phyloP scores from a whole-genome alignment of 1,140 invertebrate genomes.

The Tetragnatha versicolor region DNA sequence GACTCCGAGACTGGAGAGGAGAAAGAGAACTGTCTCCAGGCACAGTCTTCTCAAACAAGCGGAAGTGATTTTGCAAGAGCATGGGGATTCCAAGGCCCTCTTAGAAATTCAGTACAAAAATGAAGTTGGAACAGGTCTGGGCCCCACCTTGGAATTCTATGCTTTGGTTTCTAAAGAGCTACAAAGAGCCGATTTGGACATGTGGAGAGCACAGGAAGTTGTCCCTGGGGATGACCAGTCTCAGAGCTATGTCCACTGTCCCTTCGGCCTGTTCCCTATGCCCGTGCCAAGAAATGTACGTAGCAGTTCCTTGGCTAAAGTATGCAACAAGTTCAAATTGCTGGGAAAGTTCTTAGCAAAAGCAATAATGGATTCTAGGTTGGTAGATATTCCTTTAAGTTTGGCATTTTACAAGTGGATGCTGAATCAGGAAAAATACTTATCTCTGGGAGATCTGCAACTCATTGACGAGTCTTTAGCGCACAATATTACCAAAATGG shows the following conservation, averaged over 20 bases:
- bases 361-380: slow-evolving; percentile 98
- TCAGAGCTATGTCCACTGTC: slow-evolving; percentile 76
- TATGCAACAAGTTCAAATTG: slow-evolving; percentile 94
- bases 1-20: slow-evolving; percentile 87
- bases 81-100: slow-evolving; percentile 89
- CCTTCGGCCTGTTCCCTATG: slow-evolving; percentile 85
- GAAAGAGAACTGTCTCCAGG: slow-evolving; percentile 85
- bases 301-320: slow-evolving; percentile 83
- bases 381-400: slow-evolving; percentile 97
- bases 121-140: slow-evolving; percentile 96
- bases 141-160: slow-evolving; percentile 98
- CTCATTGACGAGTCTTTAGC: slow-evolving; percentile 87
- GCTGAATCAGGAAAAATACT: slow-evolving; percentile 82
- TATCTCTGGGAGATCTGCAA: slow-evolving; percentile 83
- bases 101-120: slow-evolving; percentile 97
- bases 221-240: slow-evolving; percentile 6
- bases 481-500: slow-evolving; percentile 82
- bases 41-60: slow-evolving; percentile 94
- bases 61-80: slow-evolving; percentile 91
- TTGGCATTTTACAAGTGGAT: slow-evolving; percentile 97
- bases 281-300: slow-evolving; percentile 86
- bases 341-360: slow-evolving; percentile 99
- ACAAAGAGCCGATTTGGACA: slow-evolving; percentile 87
- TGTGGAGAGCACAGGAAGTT: slow-evolving; percentile 82
- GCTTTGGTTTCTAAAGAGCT: slow-evolving; percentile 94